Conservation (phyloP, 2,888 invertebrate species). For the Nomada hirtipes region DNA sequence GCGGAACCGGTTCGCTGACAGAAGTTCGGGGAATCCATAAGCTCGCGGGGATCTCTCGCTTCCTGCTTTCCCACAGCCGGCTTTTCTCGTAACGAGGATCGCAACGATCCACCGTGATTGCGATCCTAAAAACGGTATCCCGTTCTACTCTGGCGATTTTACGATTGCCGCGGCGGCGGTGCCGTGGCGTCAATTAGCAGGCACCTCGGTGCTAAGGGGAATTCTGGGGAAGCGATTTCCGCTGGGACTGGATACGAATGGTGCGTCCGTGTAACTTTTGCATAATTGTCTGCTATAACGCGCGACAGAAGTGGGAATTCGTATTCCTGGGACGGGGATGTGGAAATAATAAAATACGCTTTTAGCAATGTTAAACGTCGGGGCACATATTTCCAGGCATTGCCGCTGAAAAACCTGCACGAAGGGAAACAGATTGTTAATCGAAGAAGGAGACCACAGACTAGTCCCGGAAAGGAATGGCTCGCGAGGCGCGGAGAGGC, state of each 20-base stretch:
- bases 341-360: neutral
- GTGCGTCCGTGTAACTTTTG: neutral
- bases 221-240: slow-evolving; percentile 35
- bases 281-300: too few relatives aligned
- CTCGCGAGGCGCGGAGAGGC: slow-evolving; percentile 40
- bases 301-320: neutral
- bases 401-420: neutral
- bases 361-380: neutral
- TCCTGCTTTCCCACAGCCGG: slow-evolving; percentile 60
- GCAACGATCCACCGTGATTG: slow-evolving; percentile 37
- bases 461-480: slow-evolving; percentile 50
- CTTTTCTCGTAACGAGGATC: slow-evolving; percentile 58
- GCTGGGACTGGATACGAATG: neutral
- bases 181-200: slow-evolving; percentile 44
- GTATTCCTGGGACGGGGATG: neutral
- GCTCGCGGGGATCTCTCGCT: slow-evolving; percentile 18
- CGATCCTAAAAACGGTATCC: slow-evolving; percentile 54
- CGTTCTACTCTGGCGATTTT: slow-evolving; percentile 53
- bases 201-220: slow-evolving; percentile 1
- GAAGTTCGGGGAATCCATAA: slow-evolving; percentile 63
- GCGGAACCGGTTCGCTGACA: slow-evolving; percentile 35
- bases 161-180: slow-evolving; percentile 37
- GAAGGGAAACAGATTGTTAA: slow-evolving; percentile 21
- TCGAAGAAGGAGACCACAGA: slow-evolving; percentile 18
- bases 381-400: neutral